phyloP scores from a whole-genome alignment of 2,888 invertebrate genomes.

The Ophioninae sp. region DNA sequence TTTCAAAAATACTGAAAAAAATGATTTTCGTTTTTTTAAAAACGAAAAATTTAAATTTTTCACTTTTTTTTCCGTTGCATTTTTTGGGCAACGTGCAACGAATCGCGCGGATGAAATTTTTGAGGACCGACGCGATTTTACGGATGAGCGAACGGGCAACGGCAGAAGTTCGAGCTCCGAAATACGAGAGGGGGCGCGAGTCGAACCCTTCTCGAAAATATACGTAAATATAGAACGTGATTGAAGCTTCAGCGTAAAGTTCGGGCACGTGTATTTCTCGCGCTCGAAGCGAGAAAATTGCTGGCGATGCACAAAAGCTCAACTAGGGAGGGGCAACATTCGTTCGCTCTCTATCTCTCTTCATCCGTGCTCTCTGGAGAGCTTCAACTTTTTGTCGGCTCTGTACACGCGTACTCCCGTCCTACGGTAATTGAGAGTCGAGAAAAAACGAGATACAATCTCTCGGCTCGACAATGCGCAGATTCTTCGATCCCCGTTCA shows the following conservation, averaged over 20 bases:
- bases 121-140: constrained; percentile 3
- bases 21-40: too few relatives aligned
- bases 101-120: background rate
- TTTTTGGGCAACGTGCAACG: background rate
- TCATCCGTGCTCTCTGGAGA: constrained; percentile 3
- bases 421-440: constrained; percentile 29
- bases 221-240: constrained; percentile 60
- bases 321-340: background rate
- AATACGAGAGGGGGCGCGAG: constrained; percentile 7
- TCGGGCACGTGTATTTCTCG: constrained; percentile 47
- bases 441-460: constrained; percentile 13
- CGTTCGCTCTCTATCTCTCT: background rate
- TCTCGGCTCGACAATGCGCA: background rate
- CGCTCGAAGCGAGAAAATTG: constrained; percentile 38
- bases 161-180: constrained; percentile 24
- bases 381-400: constrained; percentile 22
- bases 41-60: too few relatives aligned
- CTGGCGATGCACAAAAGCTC: constrained; percentile 13
- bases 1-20: too few relatives aligned
- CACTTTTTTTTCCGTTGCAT: too few relatives aligned
- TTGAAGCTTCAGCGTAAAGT: constrained; percentile 52
- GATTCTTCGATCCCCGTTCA: background rate
- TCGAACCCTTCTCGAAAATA: constrained; percentile 40
- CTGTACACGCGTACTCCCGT: constrained; percentile 7
- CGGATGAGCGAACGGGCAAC: constrained; percentile 16